Conservation (phyloP, 2,113 vertebrate species). For the Oriolus oriolus region DNA sequence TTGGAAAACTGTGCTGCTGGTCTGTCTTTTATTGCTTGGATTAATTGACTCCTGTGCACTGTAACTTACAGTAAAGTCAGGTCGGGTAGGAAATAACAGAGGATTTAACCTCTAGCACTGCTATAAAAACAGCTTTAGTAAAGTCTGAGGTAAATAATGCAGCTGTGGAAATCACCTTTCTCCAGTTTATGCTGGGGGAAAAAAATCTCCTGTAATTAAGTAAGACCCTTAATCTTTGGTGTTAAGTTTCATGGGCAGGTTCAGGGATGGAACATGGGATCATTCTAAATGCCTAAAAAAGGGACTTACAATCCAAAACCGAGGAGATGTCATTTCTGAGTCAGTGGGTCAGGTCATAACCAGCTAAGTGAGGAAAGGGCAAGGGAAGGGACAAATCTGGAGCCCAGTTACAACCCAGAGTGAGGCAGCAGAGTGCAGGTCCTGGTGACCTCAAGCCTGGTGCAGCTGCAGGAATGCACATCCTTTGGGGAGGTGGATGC, state of each 20-base stretch:
- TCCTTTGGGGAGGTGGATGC: not conserved
- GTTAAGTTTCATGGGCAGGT: not conserved
- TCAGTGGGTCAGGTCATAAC: not conserved
- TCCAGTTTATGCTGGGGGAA: not conserved
- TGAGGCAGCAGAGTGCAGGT: not conserved
- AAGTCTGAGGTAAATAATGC: constrained; percentile 13
- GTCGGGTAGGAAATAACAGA: constrained; percentile 16
- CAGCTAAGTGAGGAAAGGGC: not conserved
- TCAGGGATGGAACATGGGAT: not conserved
- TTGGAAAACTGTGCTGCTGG: not conserved
- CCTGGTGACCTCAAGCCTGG: not conserved
- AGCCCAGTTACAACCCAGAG: not conserved
- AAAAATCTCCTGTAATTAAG: not conserved
- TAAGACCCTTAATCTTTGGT: not conserved
- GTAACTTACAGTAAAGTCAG: not conserved
- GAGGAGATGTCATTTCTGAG: not conserved
- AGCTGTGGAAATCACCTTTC: constrained; percentile 18
- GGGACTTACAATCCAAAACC: fast-evolving
- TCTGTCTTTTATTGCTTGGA: not conserved
- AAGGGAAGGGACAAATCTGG: not conserved
- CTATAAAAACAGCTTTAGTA: constrained; percentile 17
- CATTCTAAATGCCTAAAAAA: not conserved
- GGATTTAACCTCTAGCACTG: constrained; percentile 22
- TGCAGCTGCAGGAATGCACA: not conserved
- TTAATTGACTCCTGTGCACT: not conserved